Evolutionary conservation across 92 coral and sea anemone genomes (phyloP), one percentile per base, ranked within the genome.

Genomic region (Chrysogorgia sp.): DNA sequence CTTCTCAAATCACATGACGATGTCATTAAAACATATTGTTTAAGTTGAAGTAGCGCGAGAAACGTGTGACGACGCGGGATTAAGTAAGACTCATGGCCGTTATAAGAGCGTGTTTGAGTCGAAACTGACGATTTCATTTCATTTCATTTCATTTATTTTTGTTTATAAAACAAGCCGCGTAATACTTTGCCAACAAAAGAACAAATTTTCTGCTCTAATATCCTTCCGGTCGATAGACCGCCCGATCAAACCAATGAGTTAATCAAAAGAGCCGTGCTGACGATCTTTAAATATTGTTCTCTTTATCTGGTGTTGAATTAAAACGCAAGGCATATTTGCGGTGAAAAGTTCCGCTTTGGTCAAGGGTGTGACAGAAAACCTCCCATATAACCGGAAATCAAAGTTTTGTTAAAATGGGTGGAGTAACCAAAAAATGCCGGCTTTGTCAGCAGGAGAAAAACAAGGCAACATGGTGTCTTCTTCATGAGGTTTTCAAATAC

Each of bases 401-500:
- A 56, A 72, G 55, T 60, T 72, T 72, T 72, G 79, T 35, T 72
- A 72, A 72, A 72, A 72, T 72, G 79, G 79, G 79, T 72, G 79
- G 65, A 72, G 79, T 21, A 30, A 32, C 7, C 65, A 33, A 72
- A 72, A 52, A 53, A 72, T 72, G 79, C 79, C 79, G 79, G 79
- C 79, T 53, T 72, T 52, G 79, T 72, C 55, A 10, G 33, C 31
- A 53, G 35, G 47, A 31, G 79, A 72, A 72, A 72, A 72, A 72
- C 79, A 72, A 53, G 79, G 53, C 79, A 56, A 72, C 79, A 72
- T 52, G 78, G 53, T 50, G 31, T 40, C 63, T n/a, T 35, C 43
- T 71, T 50, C 30, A n/a, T n/a, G n/a, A 48, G 21, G 50, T 71
- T 71, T 30, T 31, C 17, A 17, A 20, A 32, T 35, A 34, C 23